Evolutionary conservation across 2,797 vertebrate genomes (phyloP).

Genomic region (Lophotriccus pileatus): DNA sequence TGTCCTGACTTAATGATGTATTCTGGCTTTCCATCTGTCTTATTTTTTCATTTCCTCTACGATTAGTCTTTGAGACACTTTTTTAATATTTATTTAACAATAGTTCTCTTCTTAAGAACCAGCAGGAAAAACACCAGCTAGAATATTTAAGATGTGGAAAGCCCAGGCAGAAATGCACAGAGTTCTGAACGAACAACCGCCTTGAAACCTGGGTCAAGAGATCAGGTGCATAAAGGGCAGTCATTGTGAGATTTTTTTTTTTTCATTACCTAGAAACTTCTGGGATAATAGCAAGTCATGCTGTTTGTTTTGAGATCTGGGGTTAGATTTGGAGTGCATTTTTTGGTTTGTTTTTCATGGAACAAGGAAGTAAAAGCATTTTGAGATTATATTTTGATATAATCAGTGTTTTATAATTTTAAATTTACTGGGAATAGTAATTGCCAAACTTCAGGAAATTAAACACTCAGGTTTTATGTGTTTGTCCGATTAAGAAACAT

Average conservation of each 20-base stretch:
- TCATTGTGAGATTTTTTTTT: constrained; percentile 50
- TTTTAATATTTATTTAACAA: not conserved
- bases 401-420: not conserved
- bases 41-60: not conserved
- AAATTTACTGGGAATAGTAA: not conserved
- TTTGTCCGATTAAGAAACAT: not conserved
- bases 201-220: constrained; percentile 69
- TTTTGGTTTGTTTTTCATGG: not conserved
- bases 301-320: not conserved
- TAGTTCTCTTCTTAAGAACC: constrained; percentile 16
- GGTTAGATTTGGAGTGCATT: not conserved
- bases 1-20: not conserved
- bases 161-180: constrained; percentile 5
- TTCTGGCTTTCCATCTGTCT: not conserved
- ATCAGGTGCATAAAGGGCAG: constrained; percentile 66
- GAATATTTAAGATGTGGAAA: constrained; percentile 51
- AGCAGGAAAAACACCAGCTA: constrained; percentile 17
- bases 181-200: constrained; percentile 63
- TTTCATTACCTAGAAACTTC: constrained; percentile 46
- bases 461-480: not conserved
- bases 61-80: not conserved
- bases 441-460: not conserved
- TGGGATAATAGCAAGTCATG: constrained; percentile 38
- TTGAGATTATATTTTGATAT: not conserved
- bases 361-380: not conserved